Evolutionary conservation across 2,113 vertebrate species (phyloP).

Genomic region (Oryzias melastigma): DNA sequence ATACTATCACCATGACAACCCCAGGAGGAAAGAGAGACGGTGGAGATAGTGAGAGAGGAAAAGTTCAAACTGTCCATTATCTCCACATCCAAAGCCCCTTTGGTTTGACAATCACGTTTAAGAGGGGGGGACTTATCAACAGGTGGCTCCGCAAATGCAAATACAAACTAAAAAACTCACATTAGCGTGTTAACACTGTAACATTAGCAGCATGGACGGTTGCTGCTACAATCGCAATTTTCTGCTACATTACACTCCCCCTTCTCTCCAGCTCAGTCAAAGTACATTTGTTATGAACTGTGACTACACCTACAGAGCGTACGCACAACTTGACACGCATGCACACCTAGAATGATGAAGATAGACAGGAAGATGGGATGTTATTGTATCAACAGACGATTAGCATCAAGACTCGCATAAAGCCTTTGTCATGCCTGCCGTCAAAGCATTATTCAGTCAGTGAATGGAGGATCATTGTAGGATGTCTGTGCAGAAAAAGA

Average conservation of each 20-base stretch:
- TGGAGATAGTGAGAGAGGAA: slow-evolving; percentile 15
- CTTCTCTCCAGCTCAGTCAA: slow-evolving; percentile 55
- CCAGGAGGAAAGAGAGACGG: slow-evolving; percentile 21
- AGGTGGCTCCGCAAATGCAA: slow-evolving; percentile 36
- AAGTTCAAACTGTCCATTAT: slow-evolving; percentile 43
- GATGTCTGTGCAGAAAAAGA: slow-evolving; percentile 19
- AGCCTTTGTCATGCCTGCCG: slow-evolving; percentile 57
- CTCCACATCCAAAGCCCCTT: slow-evolving; percentile 21
- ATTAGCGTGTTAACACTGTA: slow-evolving; percentile 39
- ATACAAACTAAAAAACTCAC: slow-evolving; percentile 12
- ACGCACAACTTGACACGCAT: slow-evolving; percentile 29
- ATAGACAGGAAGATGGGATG: slow-evolving; percentile 69
- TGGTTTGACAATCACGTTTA: not conserved
- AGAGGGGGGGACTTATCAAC: slow-evolving; percentile 15
- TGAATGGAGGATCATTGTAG: slow-evolving; percentile 46
- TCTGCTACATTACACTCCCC: slow-evolving; percentile 58
- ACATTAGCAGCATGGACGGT: slow-evolving; percentile 35
- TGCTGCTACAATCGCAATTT: slow-evolving; percentile 57
- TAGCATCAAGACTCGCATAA: slow-evolving; percentile 57
- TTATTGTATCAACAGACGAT: slow-evolving; percentile 67
- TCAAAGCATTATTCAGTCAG: slow-evolving; percentile 45
- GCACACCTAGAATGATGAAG: slow-evolving; percentile 54
- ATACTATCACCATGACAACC: slow-evolving; percentile 81
- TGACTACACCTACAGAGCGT: slow-evolving; percentile 52
- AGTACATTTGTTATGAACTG: slow-evolving; percentile 62